Evolutionary conservation across 2,888 invertebrate genomes (phyloP).

Genomic region (Heliconius sara): DNA sequence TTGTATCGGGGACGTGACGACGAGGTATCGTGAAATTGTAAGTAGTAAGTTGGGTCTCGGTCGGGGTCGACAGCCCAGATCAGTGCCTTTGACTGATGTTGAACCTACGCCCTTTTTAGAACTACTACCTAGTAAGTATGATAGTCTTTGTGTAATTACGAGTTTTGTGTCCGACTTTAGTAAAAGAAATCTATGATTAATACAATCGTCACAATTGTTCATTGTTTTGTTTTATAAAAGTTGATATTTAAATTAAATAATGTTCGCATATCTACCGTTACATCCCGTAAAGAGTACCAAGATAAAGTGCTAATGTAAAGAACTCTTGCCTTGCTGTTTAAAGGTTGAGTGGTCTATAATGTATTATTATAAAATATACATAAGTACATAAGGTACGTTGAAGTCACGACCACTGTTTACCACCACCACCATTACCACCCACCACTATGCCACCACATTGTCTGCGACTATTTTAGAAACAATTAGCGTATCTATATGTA

Average conservation of each 20-base stretch:
- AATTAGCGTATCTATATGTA: neutral
- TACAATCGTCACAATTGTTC: too few species aligned
- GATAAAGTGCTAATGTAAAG: neutral
- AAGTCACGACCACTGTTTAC: neutral
- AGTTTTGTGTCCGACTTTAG: too few species aligned
- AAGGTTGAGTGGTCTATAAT: too few species aligned
- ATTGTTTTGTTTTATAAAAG: too few species aligned
- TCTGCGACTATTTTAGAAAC: constrained; percentile 3
- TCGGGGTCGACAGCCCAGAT: constrained; percentile 31
- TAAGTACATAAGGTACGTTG: too few species aligned
- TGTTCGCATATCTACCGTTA: neutral
- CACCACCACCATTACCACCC: neutral
- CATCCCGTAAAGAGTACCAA: neutral
- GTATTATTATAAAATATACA: too few species aligned
- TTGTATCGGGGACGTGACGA: constrained; percentile 23
- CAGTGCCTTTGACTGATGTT: constrained; percentile 29
- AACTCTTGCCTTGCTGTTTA: neutral
- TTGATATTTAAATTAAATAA: too few species aligned
- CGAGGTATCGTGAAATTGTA: too few species aligned
- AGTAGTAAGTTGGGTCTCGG: too few species aligned
- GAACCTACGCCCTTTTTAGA: constrained; percentile 28
- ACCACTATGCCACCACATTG: neutral
- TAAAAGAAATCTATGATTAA: too few species aligned
- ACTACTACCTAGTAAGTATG: neutral
- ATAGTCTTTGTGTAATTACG: too few species aligned